Percentiles rank a stretch among this genome's conserved stretches.
Evolutionary conservation across 2,888 invertebrate species (phyloP).

Genomic region (Lasioglossum pauxillum): DNA sequence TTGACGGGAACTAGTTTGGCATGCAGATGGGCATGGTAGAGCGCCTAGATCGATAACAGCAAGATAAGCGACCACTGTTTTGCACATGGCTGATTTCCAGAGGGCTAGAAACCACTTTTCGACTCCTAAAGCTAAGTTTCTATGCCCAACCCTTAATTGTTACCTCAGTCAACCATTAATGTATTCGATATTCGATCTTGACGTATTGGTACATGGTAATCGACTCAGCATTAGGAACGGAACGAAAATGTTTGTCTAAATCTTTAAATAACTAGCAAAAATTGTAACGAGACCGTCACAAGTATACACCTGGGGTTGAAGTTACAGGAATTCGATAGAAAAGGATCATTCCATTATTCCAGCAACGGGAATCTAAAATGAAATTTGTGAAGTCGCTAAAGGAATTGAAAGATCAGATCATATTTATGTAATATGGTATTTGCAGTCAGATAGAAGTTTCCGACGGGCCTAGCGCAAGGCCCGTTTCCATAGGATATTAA

Average conservation of each 20-base stretch:
- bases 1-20: neutral
- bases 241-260: neutral
- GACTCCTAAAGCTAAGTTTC: neutral
- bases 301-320: neutral
- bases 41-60: neutral
- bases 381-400: neutral
- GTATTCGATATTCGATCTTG: neutral
- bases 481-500: constrained; percentile 10
- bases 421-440: neutral
- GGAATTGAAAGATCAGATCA: neutral
- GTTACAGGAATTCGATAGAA: neutral
- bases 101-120: neutral
- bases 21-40: neutral
- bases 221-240: neutral
- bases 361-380: neutral
- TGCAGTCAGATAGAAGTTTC: neutral
- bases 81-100: neutral
- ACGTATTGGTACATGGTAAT: neutral
- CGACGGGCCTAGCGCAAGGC: neutral
- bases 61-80: neutral
- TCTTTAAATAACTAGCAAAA: neutral
- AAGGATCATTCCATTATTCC: neutral
- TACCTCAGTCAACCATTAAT: too few relatives aligned
- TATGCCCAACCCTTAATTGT: neutral
- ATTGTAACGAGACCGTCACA: neutral